Percentiles rank a stretch among this genome's conserved stretches.
phyloP scores from a whole-genome alignment of 1,140 invertebrate species.

The Drosophila ananassae region DNA sequence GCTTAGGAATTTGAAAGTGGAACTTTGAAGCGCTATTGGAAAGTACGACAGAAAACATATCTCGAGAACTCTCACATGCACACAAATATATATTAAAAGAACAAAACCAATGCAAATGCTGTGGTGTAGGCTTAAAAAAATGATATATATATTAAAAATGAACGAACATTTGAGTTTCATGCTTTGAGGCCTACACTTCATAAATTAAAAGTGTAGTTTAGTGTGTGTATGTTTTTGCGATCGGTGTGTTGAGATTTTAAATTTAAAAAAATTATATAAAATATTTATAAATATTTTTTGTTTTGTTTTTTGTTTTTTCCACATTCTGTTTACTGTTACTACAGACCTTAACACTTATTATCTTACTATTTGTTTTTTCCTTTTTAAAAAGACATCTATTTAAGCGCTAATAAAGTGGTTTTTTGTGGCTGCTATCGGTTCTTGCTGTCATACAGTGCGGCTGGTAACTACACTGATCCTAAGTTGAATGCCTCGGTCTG shows the following conservation, averaged over 20 bases:
- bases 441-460: conserved; percentile 64
- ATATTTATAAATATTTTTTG: conserved; percentile 76
- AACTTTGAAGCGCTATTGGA: conserved; percentile 31
- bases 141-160: conserved; percentile 16
- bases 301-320: conserved; percentile 21
- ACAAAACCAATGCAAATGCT: conserved; percentile 24
- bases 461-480: conserved; percentile 64
- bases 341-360: conserved; percentile 73
- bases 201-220: conserved; percentile 20
- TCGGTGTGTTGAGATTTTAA: conserved; percentile 65
- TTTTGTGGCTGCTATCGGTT: conserved; percentile 60
- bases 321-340: conserved; percentile 56
- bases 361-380: conserved; percentile 68
- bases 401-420: conserved; percentile 79
- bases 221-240: conserved; percentile 27
- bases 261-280: conserved; percentile 68
- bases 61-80: conserved; percentile 32
- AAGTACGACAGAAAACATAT: conserved; percentile 37
- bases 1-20: conserved; percentile 26
- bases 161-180: conserved; percentile 46
- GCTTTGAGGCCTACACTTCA: conserved; percentile 21
- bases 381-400: conserved; percentile 74
- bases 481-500: conserved; percentile 55
- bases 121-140: conserved; percentile 9
- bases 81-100: conserved; percentile 45